Base-by-base conservation (phyloP, 2,797 vertebrate genomes). In the Sebastes nivosus region DNA sequence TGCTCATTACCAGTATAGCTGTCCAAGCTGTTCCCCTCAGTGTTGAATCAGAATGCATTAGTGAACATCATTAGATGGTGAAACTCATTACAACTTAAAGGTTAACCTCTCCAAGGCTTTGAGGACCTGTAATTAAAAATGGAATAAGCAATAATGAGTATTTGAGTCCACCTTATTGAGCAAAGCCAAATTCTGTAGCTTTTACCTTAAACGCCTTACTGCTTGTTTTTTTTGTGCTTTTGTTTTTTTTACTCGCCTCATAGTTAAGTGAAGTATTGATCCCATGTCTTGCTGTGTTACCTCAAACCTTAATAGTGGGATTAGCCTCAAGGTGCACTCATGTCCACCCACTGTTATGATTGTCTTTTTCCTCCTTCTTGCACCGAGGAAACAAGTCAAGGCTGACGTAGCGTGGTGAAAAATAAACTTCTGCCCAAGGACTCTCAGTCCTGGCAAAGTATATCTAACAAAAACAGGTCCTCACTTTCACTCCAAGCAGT, bases 41-140 rank as follows among this genome's bases (percentile, higher is more conserved):
- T 77, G 79, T 88, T 77, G 59, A 91, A 89, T 92, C 82, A 55
- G 84, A 91, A 86, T 92, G 79, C 77, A 81, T 87, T 75, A 90
- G 72, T 82, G 85, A 90, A 78, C 82, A 88, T 92, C 89, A 93
- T 92, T 93, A 91, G 81, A 74, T 82, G 77, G 66, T 83, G 84
- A 89, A 92, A 83, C 80, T 91, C 88, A 91, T 93, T 93, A 91
- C 80, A 89, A 84, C 81, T 79, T 87, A 91, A 94, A 93, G 93
- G 90, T 92, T 90, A 92, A 92, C 90, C 87, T 90, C 82, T 83
- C 77, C 7, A 13, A 89, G 89, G 86, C 78, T 87, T 90, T 78
- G 61, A 87, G 82, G 81, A 88, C 86, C 82, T 85, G 80, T 90
- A 88, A 92, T 94, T 94, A 94, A 89, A 91, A 82, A 84, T 85